Base-by-base conservation (phyloP, 1,140 invertebrate genomes). In the Brachionus calyciflorus region DNA sequence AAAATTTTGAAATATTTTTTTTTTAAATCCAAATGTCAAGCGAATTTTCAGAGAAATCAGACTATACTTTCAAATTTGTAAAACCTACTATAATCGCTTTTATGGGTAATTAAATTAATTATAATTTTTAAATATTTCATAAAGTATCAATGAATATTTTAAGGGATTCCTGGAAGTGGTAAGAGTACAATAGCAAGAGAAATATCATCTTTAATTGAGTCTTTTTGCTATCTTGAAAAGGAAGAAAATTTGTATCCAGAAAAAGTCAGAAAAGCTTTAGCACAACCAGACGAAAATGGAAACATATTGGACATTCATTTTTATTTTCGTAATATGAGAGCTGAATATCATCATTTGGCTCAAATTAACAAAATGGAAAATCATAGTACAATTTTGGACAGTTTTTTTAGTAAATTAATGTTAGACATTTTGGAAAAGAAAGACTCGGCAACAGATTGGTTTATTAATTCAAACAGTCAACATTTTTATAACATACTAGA, bases 371-470 rank as follows among this genome's bases (percentile, higher is more conserved):
- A 65, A 12, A 12, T 44, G 2, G 12, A 44, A 21, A 65, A 24
- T 41, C 28, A 65, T 21, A 65, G 60, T 37, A 65, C 37, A 44
- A 24, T 65, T 3, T 44, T 65, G 12, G 60, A 65, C 21, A 65
- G 60, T 44, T 65, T 44, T 65, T 65, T 65, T 65, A 65, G 60
- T 24, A 65, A 65, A 24, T 21, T 65, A 14, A 65, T 65, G 60
- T n/a, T 65, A 4, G 60, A 65, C 9, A 65, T 65, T 21, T 65
- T 65, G 37, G 12, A 21, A 26, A 37, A 44, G 24, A 41, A 65
- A 14, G 19, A 65, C 21, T 19, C 60, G 1, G 40, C 19, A 6
- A 65, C 40, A 3, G 60, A 65, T 28, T 65, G 37, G 37, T 37
- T 65, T 14, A 65, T 65, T 12, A 65, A 65, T 44, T 65, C 60